Evolutionary conservation across 2,797 vertebrate genomes (phyloP).

Genomic region (Tiaroga cobitis): DNA sequence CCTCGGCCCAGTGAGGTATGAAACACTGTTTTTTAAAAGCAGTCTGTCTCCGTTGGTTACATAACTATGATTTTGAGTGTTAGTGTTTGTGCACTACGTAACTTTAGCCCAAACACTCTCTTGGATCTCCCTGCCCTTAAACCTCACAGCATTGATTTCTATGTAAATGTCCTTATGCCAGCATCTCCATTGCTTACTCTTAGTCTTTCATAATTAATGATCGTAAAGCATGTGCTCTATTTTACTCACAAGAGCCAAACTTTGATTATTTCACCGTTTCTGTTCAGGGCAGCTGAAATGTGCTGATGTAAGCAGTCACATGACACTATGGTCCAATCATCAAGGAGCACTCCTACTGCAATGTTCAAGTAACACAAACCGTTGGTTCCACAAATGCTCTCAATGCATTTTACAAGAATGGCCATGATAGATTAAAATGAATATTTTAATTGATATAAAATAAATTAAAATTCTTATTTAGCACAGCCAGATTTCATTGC

Average conservation of each 20-base stretch:
- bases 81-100: not conserved
- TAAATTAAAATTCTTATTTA: not conserved
- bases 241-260: constrained; percentile 25
- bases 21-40: constrained; percentile 57
- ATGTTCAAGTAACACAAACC: constrained; percentile 25
- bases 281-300: constrained; percentile 8
- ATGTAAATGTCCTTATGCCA: not conserved
- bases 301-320: constrained; percentile 29
- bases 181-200: constrained; percentile 19
- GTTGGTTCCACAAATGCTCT: not conserved
- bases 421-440: not conserved
- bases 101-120: constrained; percentile 20
- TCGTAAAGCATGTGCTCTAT: constrained; percentile 17
- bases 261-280: constrained; percentile 14
- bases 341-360: constrained; percentile 13
- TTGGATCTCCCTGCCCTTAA: constrained; percentile 9
- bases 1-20: constrained; percentile 26
- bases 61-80: constrained; percentile 60
- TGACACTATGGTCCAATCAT: not conserved
- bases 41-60: constrained; percentile 64
- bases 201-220: constrained; percentile 46
- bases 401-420: no score
- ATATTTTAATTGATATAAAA: no score
- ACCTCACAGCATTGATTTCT: constrained; percentile 26
- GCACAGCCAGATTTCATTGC: not conserved